Percentiles rank a stretch among this genome's conserved stretches.
Conservation (phyloP, 2,888 invertebrate species). For the Crocallis elinguaria region DNA sequence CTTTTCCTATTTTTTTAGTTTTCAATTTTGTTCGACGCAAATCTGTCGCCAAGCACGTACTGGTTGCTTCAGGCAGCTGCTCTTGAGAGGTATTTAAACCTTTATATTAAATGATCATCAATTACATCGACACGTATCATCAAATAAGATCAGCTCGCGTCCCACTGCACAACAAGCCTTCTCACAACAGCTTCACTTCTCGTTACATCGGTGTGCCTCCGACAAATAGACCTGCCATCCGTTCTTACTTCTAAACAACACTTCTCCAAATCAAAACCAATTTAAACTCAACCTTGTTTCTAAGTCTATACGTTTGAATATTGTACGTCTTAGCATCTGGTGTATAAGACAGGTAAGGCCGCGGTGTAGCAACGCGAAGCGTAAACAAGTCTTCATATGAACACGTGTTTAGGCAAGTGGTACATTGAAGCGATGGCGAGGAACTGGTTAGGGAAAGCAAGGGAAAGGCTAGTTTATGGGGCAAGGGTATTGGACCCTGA, state of each 20-base stretch:
- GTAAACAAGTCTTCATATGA: slow-evolving; percentile 52
- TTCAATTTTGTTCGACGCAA: too few relatives aligned
- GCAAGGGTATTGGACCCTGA: background rate
- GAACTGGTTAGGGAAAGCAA: background rate
- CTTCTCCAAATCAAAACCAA: background rate
- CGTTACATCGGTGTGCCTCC: slow-evolving; percentile 46
- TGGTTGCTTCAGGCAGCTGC: too few relatives aligned
- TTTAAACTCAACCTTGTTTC: slow-evolving; percentile 9
- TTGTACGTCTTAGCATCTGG: background rate
- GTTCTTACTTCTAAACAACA: background rate
- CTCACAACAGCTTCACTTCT: slow-evolving; percentile 45
- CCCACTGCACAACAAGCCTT: background rate
- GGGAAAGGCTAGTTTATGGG: background rate
- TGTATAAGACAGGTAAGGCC: slow-evolving; percentile 9
- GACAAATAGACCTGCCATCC: slow-evolving; percentile 35
- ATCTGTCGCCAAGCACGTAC: too few relatives aligned
- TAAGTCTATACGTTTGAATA: background rate
- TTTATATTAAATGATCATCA: too few relatives aligned
- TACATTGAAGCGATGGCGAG: slow-evolving; percentile 18
- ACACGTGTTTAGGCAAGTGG: slow-evolving; percentile 46
- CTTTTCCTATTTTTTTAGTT: too few relatives aligned
- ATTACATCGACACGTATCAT: background rate
- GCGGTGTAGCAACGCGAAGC: slow-evolving; percentile 47
- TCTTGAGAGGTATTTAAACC: too few relatives aligned
- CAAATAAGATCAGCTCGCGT: background rate